These are phyloP conservation scores for Biston stratarius DNA, from an alignment of 2,888 invertebrate species.

Conservation along the genomic window DNA sequence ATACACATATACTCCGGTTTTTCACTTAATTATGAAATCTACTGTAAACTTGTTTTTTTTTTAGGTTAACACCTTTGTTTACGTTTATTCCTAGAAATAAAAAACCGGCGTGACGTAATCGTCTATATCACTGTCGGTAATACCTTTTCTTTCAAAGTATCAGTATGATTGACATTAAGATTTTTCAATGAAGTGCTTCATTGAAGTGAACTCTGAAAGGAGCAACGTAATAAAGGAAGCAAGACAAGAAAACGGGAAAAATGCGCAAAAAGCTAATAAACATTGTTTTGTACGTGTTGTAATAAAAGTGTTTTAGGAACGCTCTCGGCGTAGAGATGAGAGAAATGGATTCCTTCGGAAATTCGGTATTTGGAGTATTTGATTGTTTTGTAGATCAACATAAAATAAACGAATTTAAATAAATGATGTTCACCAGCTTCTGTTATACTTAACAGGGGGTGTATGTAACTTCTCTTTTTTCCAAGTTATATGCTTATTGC, in stretches of 20 bases:
- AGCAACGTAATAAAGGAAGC: conserved; percentile 42
- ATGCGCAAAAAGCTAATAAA: conserved; percentile 46
- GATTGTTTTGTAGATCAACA: not conserved
- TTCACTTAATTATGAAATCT: too few relatives aligned
- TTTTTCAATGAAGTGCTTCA: not conserved
- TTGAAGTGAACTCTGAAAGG: conserved; percentile 33
- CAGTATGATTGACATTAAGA: not conserved
- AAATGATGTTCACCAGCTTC: too few relatives aligned
- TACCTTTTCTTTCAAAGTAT: not conserved
- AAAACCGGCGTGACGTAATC: too few relatives aligned
- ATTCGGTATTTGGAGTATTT: not conserved
- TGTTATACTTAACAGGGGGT: too few relatives aligned
- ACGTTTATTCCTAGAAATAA: too few relatives aligned
- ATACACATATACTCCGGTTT: too few relatives aligned
- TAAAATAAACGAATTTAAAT: too few relatives aligned
- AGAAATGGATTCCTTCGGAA: not conserved
- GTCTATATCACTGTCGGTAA: too few relatives aligned
- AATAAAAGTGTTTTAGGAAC: conserved; percentile 43
- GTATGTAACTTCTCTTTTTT: too few relatives aligned
- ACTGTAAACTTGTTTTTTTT: too few relatives aligned
- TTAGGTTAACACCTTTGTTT: too few relatives aligned
- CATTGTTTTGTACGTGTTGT: conserved; percentile 47
- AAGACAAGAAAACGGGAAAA: conserved; percentile 38
- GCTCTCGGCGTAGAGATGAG: conserved; percentile 9
- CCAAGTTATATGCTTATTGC: too few relatives aligned